Percentiles rank a stretch among this genome's conserved stretches.
phyloP scores from a whole-genome alignment of 2,113 vertebrate species.

The Cranoglanis bouderius region DNA sequence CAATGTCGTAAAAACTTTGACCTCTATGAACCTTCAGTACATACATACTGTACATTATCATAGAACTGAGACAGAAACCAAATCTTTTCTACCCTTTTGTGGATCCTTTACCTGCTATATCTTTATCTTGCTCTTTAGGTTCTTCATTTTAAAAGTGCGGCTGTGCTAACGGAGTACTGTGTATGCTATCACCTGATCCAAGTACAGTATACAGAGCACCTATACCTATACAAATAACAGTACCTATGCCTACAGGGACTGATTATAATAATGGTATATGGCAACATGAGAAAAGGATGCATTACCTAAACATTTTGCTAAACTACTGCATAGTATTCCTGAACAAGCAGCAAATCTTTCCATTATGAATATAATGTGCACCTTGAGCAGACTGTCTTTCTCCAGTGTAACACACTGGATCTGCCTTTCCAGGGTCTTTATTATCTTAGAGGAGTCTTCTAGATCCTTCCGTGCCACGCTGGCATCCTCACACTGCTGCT shows the following conservation, averaged over 20 bases:
- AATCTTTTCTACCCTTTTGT: not conserved
- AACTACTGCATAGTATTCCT: not conserved
- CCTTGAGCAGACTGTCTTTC: constrained; percentile 91
- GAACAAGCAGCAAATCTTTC: not conserved
- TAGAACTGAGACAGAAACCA: not conserved
- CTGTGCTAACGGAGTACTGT: not conserved
- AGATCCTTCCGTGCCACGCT: constrained; percentile 79
- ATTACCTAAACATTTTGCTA: not conserved
- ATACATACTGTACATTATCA: not conserved
- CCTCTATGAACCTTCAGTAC: not conserved
- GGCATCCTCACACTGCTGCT: constrained; percentile 85
- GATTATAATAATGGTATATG: not conserved
- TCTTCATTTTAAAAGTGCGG: not conserved
- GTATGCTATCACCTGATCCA: not conserved
- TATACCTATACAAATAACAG: not conserved
- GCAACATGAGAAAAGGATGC: not conserved
- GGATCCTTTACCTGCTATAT: not conserved
- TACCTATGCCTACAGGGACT: not conserved
- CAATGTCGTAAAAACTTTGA: not conserved
- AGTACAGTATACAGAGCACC: too few relatives aligned
- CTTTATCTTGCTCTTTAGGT: not conserved
- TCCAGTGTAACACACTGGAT: constrained; percentile 85
- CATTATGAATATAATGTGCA: constrained; percentile 52
- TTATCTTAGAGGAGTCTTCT: constrained; percentile 88
- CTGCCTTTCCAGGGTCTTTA: constrained; percentile 90